Base-by-base conservation (phyloP, 2,888 invertebrate genomes). In the Conops quadrifasciatus region DNA sequence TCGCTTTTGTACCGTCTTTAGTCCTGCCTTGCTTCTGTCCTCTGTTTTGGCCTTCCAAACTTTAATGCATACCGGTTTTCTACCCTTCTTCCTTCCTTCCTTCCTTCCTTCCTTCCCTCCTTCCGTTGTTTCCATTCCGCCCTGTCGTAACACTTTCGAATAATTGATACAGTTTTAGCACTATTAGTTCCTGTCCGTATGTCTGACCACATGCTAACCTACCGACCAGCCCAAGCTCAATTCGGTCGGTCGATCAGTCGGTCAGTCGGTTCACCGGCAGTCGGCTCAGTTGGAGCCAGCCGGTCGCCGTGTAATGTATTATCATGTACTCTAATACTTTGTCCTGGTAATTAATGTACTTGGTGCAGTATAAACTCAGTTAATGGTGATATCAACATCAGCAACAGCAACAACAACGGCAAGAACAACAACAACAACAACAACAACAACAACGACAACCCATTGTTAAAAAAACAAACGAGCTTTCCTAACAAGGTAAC, bases 321-420 rank as follows among this genome's bases (percentile, higher is more conserved):
- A 36, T 4, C 36, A 36, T 36, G n/a, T n/a, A 36, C 59, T 59
- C 47, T 28, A n/a, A 21, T 26, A 21, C 19, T 28, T 60, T 21
- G 59, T 60, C 51, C 11, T 59, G 47, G 59, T 67, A 67, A 67
- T 67, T 67, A 67, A 67, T 67, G 67, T 49, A 47, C 59, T 67
- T 47, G 47, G 47, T 53, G 28, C 28, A 47, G 47, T 24, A 45
- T 28, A 59, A 58, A 47, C 59, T 26, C 45, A 60, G 59, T 67
- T 67, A 67, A 67, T 47, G 47, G 49, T 43, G 47, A 67, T n/a
- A 65, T 16, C 51, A 53, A 65, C 66, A 66, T 26, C 66, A 51
- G 30, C 53, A 66, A 53, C 66, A 66, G 51, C 51, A 65, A 53
- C 21, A 49, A 49, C 49, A 19, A 49, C 49, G 13, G n/a, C 49